These are phyloP conservation scores for Apogon hyalosoma DNA, from an alignment of 2,797 vertebrate genomes.

Conservation along the genomic window DNA sequence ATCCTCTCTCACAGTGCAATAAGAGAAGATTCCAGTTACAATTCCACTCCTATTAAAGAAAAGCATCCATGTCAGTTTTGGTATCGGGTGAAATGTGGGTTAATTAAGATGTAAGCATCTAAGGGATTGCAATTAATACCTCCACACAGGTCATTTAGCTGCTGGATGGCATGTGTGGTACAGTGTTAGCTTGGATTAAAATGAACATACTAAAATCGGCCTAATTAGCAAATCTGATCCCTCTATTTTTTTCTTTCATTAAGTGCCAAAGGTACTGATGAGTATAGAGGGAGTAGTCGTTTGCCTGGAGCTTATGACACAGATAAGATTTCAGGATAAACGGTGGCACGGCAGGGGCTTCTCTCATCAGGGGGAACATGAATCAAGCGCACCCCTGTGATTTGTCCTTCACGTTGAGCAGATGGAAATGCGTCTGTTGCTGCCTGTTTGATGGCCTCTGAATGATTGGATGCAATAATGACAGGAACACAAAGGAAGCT, in stretches of 20 bases:
- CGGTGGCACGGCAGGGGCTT: conserved; percentile 30
- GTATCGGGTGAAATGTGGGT: conserved; percentile 44
- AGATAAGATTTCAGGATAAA: conserved; percentile 59
- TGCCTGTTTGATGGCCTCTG: conserved; percentile 36
- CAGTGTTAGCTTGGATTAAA: conserved; percentile 59
- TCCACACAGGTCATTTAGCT: conserved; percentile 69
- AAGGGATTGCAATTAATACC: conserved; percentile 74
- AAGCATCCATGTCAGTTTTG: conserved; percentile 34
- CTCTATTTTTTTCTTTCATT: conserved; percentile 36
- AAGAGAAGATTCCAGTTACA: conserved; percentile 37
- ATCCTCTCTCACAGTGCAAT: conserved; percentile 31
- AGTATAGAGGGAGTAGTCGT: conserved; percentile 36
- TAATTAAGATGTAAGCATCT: conserved; percentile 78
- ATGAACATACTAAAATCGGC: conserved; percentile 66
- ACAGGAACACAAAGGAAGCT: conserved; percentile 25
- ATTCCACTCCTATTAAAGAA: conserved; percentile 48
- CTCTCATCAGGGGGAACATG: conserved; percentile 55
- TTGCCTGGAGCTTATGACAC: conserved; percentile 51
- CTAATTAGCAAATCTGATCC: conserved; percentile 75
- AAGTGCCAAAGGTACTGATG: conserved; percentile 41
- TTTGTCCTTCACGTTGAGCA: conserved; percentile 65
- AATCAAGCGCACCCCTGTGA: conserved; percentile 67
- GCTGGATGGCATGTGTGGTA: conserved; percentile 58
- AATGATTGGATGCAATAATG: conserved; percentile 40
- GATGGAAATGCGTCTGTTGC: conserved; percentile 55